Percentiles rank a stretch among this genome's conserved stretches.
Conservation (phyloP, 2,113 vertebrate species). For the Antidorcas marsupialis region DNA sequence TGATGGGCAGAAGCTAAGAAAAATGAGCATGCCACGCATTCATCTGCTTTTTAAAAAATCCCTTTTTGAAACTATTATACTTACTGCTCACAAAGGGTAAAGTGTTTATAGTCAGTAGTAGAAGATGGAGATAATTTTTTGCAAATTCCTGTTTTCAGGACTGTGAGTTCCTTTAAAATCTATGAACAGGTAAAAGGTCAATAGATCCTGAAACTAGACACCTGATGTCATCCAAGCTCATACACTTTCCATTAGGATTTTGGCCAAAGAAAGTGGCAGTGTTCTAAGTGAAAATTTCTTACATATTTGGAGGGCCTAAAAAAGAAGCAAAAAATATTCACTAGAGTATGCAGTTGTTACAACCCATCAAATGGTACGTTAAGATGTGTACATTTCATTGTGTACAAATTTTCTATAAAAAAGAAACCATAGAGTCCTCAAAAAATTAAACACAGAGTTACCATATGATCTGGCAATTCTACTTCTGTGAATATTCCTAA, state of each 20-base stretch:
- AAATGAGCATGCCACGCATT: neutral
- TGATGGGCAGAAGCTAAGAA: neutral
- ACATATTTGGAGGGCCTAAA: slow-evolving; percentile 2
- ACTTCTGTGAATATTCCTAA: neutral
- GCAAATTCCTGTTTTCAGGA: neutral
- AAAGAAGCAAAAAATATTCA: neutral
- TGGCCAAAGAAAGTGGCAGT: neutral
- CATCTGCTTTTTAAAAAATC: neutral
- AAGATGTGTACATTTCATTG: slow-evolving; percentile 15
- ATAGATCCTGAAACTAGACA: neutral
- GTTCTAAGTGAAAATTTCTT: neutral
- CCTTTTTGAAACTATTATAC: neutral
- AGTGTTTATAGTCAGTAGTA: neutral
- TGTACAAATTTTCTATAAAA: neutral
- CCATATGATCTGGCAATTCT: neutral
- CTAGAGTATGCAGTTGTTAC: neutral
- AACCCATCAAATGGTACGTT: neutral
- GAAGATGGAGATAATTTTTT: neutral
- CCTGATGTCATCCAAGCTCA: neutral
- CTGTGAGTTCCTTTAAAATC: neutral
- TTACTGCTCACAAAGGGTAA: neutral
- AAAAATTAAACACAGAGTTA: slow-evolving; percentile 33
- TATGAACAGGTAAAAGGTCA: neutral
- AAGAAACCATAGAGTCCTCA: neutral
- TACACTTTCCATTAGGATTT: neutral